These are phyloP conservation scores for Tridacna gigas DNA, from an alignment of 2,888 invertebrate genomes.

Conservation along the genomic window DNA sequence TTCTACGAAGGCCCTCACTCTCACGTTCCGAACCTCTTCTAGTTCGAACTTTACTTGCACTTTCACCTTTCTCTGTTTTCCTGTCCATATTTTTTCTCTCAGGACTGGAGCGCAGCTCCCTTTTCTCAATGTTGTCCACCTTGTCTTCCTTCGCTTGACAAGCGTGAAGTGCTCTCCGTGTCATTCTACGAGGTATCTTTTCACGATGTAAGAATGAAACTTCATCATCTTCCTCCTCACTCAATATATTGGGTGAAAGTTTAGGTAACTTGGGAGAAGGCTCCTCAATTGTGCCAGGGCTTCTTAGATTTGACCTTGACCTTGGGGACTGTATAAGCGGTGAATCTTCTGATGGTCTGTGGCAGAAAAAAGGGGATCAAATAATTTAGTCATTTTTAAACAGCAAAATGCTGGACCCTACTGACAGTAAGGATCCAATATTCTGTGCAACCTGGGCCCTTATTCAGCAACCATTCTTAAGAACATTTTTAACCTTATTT, in stretches of 20 bases:
- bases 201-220: conserved; percentile 45
- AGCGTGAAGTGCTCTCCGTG: not conserved
- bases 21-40: conserved; percentile 49
- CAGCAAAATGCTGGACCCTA: no score
- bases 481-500: no score
- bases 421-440: no score
- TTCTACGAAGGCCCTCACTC: conserved; percentile 36
- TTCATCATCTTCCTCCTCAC: conserved; percentile 53
- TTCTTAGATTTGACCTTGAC: conserved; percentile 30
- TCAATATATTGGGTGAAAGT: conserved; percentile 68
- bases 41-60: conserved; percentile 23
- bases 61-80: conserved; percentile 26
- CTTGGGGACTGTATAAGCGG: conserved; percentile 55
- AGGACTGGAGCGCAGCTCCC: conserved; percentile 16
- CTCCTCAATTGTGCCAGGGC: conserved; percentile 54
- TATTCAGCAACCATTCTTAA: no score
- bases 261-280: conserved; percentile 71
- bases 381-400: no score
- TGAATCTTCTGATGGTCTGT: conserved; percentile 54
- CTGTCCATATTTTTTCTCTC: conserved; percentile 18
- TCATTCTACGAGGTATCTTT: conserved; percentile 3
- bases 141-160: conserved; percentile 15
- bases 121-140: conserved; percentile 1
- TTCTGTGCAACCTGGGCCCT: no score
- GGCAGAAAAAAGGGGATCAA: not conserved